Evolutionary conservation across 2,113 vertebrate species (phyloP).

Genomic region (Pitta sordida): DNA sequence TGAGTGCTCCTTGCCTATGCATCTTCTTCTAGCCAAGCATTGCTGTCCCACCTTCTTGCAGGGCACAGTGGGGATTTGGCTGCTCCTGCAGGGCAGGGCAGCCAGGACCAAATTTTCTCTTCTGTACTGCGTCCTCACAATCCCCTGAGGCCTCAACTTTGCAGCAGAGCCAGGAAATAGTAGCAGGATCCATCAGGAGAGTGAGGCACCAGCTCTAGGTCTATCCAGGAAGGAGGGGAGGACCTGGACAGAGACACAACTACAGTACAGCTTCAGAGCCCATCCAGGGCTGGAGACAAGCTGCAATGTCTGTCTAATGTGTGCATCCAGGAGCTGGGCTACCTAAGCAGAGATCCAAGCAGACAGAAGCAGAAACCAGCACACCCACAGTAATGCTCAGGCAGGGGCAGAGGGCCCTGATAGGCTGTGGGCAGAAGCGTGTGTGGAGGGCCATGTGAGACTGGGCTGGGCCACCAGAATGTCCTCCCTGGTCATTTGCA

Average conservation of each 20-base stretch:
- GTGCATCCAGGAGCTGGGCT: not conserved
- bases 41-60: not conserved
- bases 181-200: not conserved
- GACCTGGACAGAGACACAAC: not conserved
- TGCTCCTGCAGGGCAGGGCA: not conserved
- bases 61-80: not conserved
- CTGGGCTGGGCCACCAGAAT: not conserved
- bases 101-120: no score
- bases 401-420: not conserved
- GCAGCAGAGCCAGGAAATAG: not conserved
- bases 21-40: not conserved
- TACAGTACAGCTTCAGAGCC: not conserved
- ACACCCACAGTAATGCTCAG: not conserved
- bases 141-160: not conserved
- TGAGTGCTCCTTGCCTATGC: slow-evolving; percentile 69
- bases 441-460: not conserved
- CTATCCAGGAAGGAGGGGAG: not conserved
- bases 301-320: not conserved
- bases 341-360: not conserved
- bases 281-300: not conserved
- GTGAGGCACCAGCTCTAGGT: not conserved
- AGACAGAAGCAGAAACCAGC: not conserved
- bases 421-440: not conserved
- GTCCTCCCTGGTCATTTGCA: not conserved
- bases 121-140: not conserved